A percentile compares a stretch with the other conserved stretches of the same genome.
These are phyloP conservation scores for Caenorhabditis plicata DNA, from an alignment of 2,888 invertebrate species.

Conservation along the genomic window DNA sequence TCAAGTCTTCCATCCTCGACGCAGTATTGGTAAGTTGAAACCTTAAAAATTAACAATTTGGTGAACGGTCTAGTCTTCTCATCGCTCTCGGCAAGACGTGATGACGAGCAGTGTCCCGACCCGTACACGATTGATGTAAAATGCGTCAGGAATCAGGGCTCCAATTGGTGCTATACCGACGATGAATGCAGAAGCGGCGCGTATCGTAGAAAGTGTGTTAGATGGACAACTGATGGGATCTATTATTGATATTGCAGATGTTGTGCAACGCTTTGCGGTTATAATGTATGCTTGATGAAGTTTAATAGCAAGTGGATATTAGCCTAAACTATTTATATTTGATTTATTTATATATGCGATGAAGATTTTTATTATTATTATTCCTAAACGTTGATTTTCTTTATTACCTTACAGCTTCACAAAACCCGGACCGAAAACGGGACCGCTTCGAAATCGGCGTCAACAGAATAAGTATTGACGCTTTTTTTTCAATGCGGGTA, in stretches of 20 bases:
- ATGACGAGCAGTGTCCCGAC: conserved; percentile 36
- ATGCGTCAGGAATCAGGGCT: conserved; percentile 23
- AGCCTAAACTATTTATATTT: conserved; percentile 27
- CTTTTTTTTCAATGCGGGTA: too few relatives aligned
- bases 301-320: conserved; percentile 45
- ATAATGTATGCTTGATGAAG: conserved; percentile 43
- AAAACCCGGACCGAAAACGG: too few relatives aligned
- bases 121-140: conserved; percentile 35
- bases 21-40: conserved; percentile 19
- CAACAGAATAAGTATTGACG: too few relatives aligned
- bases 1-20: conserved; percentile 17
- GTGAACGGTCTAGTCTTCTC: conserved; percentile 3
- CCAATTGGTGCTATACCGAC: conserved; percentile 41
- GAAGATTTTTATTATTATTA: too few relatives aligned
- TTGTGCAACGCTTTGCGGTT: conserved; percentile 44
- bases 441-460: too few relatives aligned
- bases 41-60: conserved; percentile 16
- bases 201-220: conserved; percentile 34
- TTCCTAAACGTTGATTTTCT: too few relatives aligned
- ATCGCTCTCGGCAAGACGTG: neutral
- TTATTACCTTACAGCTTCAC: too few relatives aligned
- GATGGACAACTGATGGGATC: neutral
- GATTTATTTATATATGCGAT: too few relatives aligned
- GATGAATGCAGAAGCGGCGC: conserved; percentile 36
- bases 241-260: conserved; percentile 26